Percentiles rank a stretch among this genome's conserved stretches.
phyloP scores from a whole-genome alignment of 2,113 vertebrate genomes.

The Neodon shergylaensis region DNA sequence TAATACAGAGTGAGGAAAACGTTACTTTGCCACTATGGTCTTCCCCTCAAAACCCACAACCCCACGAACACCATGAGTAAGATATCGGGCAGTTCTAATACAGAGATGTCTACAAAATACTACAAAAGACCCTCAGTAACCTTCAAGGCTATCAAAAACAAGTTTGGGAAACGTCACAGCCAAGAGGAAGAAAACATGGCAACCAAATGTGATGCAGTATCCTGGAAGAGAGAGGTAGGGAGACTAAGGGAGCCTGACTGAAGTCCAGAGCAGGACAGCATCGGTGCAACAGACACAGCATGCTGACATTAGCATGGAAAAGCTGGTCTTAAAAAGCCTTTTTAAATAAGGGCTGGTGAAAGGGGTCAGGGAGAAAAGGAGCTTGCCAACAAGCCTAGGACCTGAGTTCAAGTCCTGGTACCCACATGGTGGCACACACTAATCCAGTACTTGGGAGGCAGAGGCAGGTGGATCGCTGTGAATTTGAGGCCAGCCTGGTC shows the following conservation, averaged over 20 bases:
- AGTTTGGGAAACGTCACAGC: background rate
- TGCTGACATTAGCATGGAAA: background rate
- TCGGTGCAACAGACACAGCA: background rate
- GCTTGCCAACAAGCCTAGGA: background rate
- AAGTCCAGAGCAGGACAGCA: too few relatives aligned
- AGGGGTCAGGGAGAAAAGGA: background rate
- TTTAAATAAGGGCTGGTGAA: background rate
- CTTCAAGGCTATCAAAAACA: background rate
- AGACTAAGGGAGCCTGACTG: background rate
- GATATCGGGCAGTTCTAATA: background rate
- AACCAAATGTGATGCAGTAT: constrained; percentile 34
- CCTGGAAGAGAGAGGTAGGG: background rate
- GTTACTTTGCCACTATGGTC: background rate
- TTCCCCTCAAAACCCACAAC: background rate
- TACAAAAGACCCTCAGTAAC: background rate
- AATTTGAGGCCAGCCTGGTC: too few relatives aligned
- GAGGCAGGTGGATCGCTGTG: too few relatives aligned
- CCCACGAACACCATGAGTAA: constrained; percentile 23
- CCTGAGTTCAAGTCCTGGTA: background rate
- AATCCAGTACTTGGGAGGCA: too few relatives aligned
- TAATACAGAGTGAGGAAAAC: background rate
- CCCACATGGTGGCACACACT: background rate
- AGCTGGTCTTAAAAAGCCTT: background rate
- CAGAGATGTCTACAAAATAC: background rate
- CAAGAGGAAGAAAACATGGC: background rate